Evolutionary conservation across 2,888 invertebrate genomes (phyloP), one percentile per base, ranked within the genome.

Genomic region (Eilema sororculum): DNA sequence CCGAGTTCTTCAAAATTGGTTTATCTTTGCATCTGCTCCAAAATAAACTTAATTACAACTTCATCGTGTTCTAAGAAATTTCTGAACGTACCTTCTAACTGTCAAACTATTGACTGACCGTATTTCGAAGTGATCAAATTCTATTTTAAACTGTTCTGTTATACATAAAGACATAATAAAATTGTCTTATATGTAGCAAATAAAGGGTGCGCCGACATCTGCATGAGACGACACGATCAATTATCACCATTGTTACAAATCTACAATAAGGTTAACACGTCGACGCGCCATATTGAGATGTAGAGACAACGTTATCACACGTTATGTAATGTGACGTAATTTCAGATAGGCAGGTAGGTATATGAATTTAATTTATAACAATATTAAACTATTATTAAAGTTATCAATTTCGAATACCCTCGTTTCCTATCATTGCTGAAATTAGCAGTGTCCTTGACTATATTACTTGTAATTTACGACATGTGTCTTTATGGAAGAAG

Each of bases 181-280:
- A 84, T 85, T 83, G 83, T 77, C 79, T 79, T 80, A 79, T 73
- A 56, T 81, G 72, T 80, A 73, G 86, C 87, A 87, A 88, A 90
- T 82, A 82, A 82, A 82, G 82, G 89, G 87, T 90, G 87, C 87
- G 86, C 85, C 83, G 84, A 82, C 94, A 93, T 93, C 93, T 94
- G 93, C 88, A 87, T 86, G 88, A 87, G 84, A 83, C 85, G 89
- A 87, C 86, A 84, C 91, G 91, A 94, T 94, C 94, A 93, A 94
- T 95, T 95, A 94, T 91, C 85, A 83, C 83, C 79, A 91, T 94
- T 95, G 94, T 94, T 78, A 82, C 84, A 86, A 75, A 74, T 75
- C 86, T 85, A 92, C 91, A 93, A 91, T 90, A 87, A 87, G 81
- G 84, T 86, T 89, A 87, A 87, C 90, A 88, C 87, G 88, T 91